Evolutionary conservation across 1,140 invertebrate genomes (phyloP).

Genomic region (Phymorhynchus buccinoides): DNA sequence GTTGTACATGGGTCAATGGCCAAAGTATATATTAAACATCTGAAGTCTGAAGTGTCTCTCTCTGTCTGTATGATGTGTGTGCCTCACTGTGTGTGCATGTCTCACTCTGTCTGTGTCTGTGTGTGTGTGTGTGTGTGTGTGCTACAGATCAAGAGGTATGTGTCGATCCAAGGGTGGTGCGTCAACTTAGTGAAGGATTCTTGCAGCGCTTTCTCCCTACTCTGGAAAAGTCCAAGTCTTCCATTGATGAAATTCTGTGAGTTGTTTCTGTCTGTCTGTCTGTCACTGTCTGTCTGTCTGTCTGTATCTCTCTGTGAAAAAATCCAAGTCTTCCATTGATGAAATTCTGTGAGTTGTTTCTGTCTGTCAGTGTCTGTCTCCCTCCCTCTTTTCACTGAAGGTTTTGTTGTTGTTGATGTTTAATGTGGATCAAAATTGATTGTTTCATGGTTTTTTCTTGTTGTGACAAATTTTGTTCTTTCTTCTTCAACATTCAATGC

Average conservation of each 20-base stretch:
- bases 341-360: neutral
- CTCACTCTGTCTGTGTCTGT: too few relatives aligned
- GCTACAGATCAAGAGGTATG: neutral
- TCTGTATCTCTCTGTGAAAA: neutral
- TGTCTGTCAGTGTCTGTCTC: neutral
- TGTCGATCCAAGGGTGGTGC: slow-evolving; percentile 49
- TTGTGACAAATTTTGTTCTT: too few relatives aligned
- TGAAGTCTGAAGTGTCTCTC: too few relatives aligned
- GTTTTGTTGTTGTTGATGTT: too few relatives aligned
- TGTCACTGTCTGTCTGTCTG: neutral
- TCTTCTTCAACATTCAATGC: too few relatives aligned
- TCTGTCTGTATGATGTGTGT: too few relatives aligned
- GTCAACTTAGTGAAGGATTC: slow-evolving; percentile 55
- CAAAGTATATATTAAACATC: too few relatives aligned
- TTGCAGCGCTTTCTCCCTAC: slow-evolving; percentile 55
- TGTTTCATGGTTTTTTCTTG: too few relatives aligned
- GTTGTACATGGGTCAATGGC: too few relatives aligned
- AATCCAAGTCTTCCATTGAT: neutral
- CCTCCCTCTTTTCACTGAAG: neutral
- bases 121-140: neutral
- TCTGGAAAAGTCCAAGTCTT: slow-evolving; percentile 57
- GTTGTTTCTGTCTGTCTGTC: neutral
- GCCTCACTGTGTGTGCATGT: too few relatives aligned
- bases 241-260: slow-evolving; percentile 56
- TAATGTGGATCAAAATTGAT: too few relatives aligned